Evolutionary conservation across 2,113 vertebrate species (phyloP).

Genomic region (Hippocampus abdominalis): DNA sequence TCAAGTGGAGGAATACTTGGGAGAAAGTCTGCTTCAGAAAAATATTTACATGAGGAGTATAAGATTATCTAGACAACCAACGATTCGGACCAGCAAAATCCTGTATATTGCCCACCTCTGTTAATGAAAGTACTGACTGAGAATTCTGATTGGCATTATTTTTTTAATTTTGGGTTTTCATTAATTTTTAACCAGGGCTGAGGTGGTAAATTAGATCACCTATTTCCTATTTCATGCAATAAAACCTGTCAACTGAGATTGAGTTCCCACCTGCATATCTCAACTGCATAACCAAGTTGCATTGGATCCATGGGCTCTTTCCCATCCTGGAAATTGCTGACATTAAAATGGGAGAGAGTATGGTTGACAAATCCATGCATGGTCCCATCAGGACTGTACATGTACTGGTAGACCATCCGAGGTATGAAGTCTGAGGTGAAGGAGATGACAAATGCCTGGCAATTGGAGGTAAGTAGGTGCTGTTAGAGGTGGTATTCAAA

Average conservation of each 20-base stretch:
- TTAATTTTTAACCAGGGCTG: background rate
- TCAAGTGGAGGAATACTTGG: background rate
- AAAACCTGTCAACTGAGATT: background rate
- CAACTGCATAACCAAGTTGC: slow-evolving; percentile 80
- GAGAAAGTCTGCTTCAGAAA: background rate
- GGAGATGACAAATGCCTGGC: slow-evolving; percentile 95
- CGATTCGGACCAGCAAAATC: no score
- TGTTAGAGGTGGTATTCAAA: slow-evolving; percentile 3
- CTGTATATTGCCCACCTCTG: no score
- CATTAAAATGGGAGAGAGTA: slow-evolving; percentile 95
- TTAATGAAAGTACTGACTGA: no score
- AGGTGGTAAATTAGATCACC: background rate
- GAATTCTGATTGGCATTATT: no score
- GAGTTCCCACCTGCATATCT: slow-evolving; percentile 86
- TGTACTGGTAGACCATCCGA: slow-evolving; percentile 96
- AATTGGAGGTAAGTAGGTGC: slow-evolving; percentile 12
- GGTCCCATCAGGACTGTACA: slow-evolving; percentile 94
- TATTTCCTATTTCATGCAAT: background rate
- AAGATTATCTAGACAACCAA: background rate
- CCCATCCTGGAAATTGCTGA: slow-evolving; percentile 91
- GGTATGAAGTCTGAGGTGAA: slow-evolving; percentile 99
- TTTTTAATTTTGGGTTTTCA: no score
- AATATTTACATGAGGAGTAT: background rate
- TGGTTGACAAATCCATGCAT: slow-evolving; percentile 98
- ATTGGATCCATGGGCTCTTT: slow-evolving; percentile 81